Base-by-base conservation (phyloP, 2,113 vertebrate species). In the Callocephalon fimbriatum region DNA sequence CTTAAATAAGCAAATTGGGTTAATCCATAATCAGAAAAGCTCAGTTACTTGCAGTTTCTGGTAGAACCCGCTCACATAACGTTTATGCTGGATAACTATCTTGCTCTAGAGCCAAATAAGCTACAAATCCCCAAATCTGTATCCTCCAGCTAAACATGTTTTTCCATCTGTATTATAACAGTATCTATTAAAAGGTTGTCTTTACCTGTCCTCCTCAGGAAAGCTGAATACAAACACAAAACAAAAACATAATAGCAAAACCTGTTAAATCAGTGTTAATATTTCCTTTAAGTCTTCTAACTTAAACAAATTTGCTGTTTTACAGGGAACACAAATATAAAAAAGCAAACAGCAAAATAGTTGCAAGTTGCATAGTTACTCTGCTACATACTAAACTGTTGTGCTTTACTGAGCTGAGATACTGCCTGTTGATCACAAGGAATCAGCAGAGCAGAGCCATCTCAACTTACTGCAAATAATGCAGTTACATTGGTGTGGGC, bases 171-270 rank as follows among this genome's bases (percentile, higher is more conserved):
- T 65, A 54, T 80, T 68, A 29, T 12, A 11, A 63, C 4, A 78
- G 17, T 27, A 68, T 29, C 12, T 72, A 38, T 19, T 3, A 54
- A 90, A 83, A 76, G 51, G 17, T 88, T 73, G 35, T 63, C 25
- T 77, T 97, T 98, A 98, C 97, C 97, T 97, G 76, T 89, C 85
- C 15, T 97, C 97, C 70, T 95, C 61, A 0, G 92, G 65, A 93
- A 93, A 90, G 40, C 97, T 98, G 93, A 77, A 85, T 37, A 78
- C 9, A 61, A 56, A 83, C 70, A 85, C 15, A 81, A 82, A 78
- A 90, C 44, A 93, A 92, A 97, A 97, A 95, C 25, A 95, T 47
- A 97, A 90, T 2, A 86, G 37, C 18, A 94, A 84, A 92, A 77
- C 10, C 14, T 50, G 20, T 96, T 92, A 95, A 78, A 92, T 88